phyloP scores from a whole-genome alignment of 2,113 vertebrate genomes.

The Zingel zingel region DNA sequence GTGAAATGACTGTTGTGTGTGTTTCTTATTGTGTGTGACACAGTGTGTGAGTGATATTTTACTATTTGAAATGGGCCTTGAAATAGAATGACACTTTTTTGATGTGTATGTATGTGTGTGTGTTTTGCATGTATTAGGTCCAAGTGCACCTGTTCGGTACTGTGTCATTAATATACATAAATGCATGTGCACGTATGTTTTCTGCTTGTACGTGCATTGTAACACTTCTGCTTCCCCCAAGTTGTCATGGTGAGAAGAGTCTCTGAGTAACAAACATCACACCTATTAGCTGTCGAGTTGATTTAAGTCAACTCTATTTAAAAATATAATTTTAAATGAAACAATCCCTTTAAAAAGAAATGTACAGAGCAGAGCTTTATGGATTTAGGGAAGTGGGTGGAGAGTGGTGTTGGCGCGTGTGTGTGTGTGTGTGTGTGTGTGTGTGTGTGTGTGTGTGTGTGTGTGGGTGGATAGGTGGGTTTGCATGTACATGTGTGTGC shows the following conservation, averaged over 20 bases:
- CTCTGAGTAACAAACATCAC: conserved; percentile 21
- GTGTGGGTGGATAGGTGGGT: background rate
- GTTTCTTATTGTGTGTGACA: background rate
- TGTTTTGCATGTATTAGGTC: background rate
- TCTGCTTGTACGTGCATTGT: background rate
- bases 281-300: background rate
- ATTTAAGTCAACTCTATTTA: conserved; percentile 14
- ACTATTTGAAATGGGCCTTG: conserved; percentile 1
- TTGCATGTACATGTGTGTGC: background rate
- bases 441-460: conserved; percentile 4
- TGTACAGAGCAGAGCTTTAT: background rate
- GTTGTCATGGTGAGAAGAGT: conserved; percentile 15
- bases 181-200: background rate
- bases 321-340: conserved; percentile 18
- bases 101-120: background rate
- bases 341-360: background rate
- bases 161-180: background rate
- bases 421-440: conserved; percentile 4
- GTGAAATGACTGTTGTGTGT: conserved; percentile 50
- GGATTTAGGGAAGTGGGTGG: background rate
- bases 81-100: background rate
- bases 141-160: too few relatives aligned
- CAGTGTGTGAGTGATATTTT: background rate
- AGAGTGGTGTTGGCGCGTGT: background rate
- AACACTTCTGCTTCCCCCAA: conserved; percentile 19